phyloP scores from a whole-genome alignment of 2,113 vertebrate genomes.

The Oenanthe melanoleuca region DNA sequence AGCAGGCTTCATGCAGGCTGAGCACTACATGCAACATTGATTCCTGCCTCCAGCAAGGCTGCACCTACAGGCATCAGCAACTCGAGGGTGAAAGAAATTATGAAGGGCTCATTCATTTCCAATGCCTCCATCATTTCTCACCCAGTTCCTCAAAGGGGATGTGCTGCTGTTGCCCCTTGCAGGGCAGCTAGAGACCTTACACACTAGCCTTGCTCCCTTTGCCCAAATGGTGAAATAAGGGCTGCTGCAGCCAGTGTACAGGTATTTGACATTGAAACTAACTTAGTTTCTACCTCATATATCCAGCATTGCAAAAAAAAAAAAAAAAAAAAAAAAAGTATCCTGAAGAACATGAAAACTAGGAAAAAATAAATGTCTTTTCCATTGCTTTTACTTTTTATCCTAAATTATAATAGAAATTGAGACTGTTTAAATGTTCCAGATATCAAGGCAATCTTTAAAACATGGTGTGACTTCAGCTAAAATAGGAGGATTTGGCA shows the following conservation, averaged over 20 bases:
- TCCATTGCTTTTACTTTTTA: slow-evolving; percentile 6
- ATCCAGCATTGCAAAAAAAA: not conserved
- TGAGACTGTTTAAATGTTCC: not conserved
- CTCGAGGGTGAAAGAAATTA: not conserved
- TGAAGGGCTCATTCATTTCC: not conserved
- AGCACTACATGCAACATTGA: not conserved
- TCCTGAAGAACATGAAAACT: not conserved
- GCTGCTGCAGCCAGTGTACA: not conserved
- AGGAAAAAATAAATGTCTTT: not conserved
- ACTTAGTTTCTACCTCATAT: not conserved
- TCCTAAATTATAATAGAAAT: slow-evolving; percentile 7
- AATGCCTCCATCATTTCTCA: not conserved
- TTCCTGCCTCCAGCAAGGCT: not conserved
- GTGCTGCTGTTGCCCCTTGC: not conserved
- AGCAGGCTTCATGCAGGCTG: not conserved
- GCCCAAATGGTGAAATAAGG: not conserved
- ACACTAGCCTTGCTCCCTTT: not conserved
- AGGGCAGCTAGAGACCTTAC: not conserved
- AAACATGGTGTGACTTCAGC: not conserved
- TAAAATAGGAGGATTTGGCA: not conserved
- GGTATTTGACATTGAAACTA: not conserved
- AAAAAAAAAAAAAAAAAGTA: slow-evolving; percentile 11
- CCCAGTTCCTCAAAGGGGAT: not conserved
- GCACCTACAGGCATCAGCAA: not conserved
- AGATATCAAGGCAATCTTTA: not conserved